Conservation (phyloP, 2,797 vertebrate species). For the Cynodonichthys magdalenae region DNA sequence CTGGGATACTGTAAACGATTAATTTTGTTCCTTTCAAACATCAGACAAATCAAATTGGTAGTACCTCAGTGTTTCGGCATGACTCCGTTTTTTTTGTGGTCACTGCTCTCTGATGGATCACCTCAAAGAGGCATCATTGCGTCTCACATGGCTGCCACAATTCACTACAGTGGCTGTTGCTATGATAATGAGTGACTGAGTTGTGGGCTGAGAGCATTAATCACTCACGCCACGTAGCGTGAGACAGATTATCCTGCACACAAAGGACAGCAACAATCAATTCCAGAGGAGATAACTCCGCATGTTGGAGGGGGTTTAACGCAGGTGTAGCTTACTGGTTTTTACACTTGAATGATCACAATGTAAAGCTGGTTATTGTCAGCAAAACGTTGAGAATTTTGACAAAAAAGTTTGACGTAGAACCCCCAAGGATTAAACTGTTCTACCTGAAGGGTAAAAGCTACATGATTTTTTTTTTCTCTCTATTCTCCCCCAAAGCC, state of each 20-base stretch:
- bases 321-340: constrained; percentile 24
- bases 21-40: constrained; percentile 40
- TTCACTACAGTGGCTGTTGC: constrained; percentile 42
- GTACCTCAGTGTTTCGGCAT: constrained; percentile 33
- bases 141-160: constrained; percentile 45
- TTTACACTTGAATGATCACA: not conserved
- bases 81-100: constrained; percentile 46
- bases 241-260: constrained; percentile 63
- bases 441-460: constrained; percentile 36
- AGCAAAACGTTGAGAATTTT: constrained; percentile 7
- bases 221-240: constrained; percentile 51
- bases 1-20: constrained; percentile 31
- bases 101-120: constrained; percentile 79
- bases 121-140: constrained; percentile 52
- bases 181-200: constrained; percentile 67
- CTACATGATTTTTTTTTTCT: constrained; percentile 17
- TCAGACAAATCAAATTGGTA: constrained; percentile 29
- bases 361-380: constrained; percentile 22
- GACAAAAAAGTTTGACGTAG: not conserved
- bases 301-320: constrained; percentile 34
- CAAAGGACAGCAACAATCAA: constrained; percentile 59
- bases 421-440: constrained; percentile 1
- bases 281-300: constrained; percentile 53
- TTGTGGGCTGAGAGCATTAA: constrained; percentile 70
- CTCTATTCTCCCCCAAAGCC: constrained; percentile 20